Evolutionary conservation across 2,113 vertebrate species (phyloP).

Genomic region (Macquaria ambigua): DNA sequence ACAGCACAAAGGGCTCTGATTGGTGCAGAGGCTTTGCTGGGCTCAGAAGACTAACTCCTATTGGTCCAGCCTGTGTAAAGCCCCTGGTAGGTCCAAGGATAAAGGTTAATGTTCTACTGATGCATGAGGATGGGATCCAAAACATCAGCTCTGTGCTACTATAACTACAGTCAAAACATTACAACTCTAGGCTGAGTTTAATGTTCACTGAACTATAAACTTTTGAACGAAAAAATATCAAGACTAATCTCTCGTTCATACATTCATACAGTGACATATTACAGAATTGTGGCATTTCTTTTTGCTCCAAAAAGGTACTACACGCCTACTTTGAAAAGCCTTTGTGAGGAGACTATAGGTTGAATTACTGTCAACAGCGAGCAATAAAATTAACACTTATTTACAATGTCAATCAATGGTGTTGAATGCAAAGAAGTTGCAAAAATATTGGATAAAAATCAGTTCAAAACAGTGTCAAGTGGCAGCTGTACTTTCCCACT

Average conservation of each 20-base stretch:
- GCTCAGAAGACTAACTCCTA: constrained; percentile 47
- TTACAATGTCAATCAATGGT: neutral
- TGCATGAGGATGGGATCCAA: constrained; percentile 25
- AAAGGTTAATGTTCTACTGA: constrained; percentile 59
- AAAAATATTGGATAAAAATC: neutral
- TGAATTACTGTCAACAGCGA: neutral
- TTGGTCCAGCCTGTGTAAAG: constrained; percentile 54
- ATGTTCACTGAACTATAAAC: neutral
- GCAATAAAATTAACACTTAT: neutral
- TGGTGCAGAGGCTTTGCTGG: constrained; percentile 46
- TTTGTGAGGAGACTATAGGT: neutral
- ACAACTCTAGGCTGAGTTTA: neutral
- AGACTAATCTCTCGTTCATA: neutral
- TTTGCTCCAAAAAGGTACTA: neutral
- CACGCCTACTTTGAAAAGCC: neutral
- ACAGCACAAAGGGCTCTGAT: constrained; percentile 60
- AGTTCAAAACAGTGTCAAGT: neutral
- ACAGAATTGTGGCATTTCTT: neutral
- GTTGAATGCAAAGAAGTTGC: neutral
- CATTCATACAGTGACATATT: neutral
- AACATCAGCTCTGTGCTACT: constrained; percentile 36
- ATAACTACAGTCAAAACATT: constrained; percentile 42
- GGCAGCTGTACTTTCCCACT: neutral
- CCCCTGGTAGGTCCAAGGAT: constrained; percentile 38
- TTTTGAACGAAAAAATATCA: neutral